Evolutionary conservation across 2,113 vertebrate species (phyloP), one percentile per base, ranked within the genome.

Genomic region (Copsychus sechellarum): DNA sequence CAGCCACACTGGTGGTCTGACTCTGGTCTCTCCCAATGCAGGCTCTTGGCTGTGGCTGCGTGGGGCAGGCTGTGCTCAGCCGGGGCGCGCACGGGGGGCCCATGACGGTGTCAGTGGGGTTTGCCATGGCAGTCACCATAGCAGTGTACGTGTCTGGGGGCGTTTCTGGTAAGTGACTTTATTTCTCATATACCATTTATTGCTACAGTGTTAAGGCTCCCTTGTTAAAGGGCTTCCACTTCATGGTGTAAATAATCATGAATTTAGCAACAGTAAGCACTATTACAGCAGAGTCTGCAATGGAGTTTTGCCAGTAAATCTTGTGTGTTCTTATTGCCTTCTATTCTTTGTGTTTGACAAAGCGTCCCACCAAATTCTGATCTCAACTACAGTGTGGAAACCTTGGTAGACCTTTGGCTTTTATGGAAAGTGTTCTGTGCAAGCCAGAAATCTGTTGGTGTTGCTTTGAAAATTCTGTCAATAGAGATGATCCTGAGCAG

Each of bases 21-120:
- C 33, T 18, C 54, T n/a, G 92, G 61, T 86, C 56, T 83, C 74
- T 74, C 31, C 42, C 56, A 48, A 64, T 9, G 72, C 98, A 99
- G 99, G 97, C 98, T 7, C 99, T 99, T 61, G 99, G 99, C 86
- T 99, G 99, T 51, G 98, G 99, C 40, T 98, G 98, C 43, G 98
- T 99, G 87, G 99, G 98, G 34, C 99, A 99, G 97, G 91, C 97
- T 11, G 98, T 99, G 76, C 98, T 99, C 45, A 99, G 99, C 90
- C 96, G 98, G 84, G 99, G 98, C 51, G 38, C 9, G 17, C 67
- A 97, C 3, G 99, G 99, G 20, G 98, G 98, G 57, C 83, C 97
- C 12, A 31, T 98, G 81, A 99, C 98, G 20, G 79, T 98, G 85
- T 97, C 98, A 2, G 56, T 99, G 64, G 99, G 99, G 51, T 99